Conservation (phyloP, 1,140 invertebrate genomes). For the Asbolus verrucosus region DNA sequence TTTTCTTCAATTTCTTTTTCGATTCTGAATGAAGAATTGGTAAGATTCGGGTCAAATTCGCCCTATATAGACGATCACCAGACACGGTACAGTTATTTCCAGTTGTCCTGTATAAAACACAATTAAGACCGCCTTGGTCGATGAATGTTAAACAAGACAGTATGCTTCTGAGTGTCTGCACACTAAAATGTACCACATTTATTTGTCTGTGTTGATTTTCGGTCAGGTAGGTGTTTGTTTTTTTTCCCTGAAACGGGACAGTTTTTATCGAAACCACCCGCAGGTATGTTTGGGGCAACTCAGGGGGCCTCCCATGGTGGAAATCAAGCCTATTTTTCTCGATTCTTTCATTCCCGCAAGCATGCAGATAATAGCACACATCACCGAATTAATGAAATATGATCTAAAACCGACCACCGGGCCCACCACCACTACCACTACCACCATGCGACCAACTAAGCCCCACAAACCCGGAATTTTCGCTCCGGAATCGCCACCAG, state of each 20-base stretch:
- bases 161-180: conserved; percentile 35
- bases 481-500: conserved; percentile 66
- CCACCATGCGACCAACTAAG: conserved; percentile 56
- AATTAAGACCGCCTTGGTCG: conserved; percentile 23
- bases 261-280: background rate
- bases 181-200: conserved; percentile 32
- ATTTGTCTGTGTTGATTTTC: conserved; percentile 18
- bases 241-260: too few species aligned
- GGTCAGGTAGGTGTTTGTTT: conserved; percentile 6
- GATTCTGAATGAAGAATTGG: background rate
- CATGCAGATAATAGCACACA: conserved; percentile 71
- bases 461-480: conserved; percentile 68
- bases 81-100: conserved; percentile 17
- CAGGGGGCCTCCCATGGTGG: conserved; percentile 52
- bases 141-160: conserved; percentile 39
- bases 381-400: conserved; percentile 71
- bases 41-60: background rate
- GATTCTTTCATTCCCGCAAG: conserved; percentile 68
- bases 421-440: conserved; percentile 58
- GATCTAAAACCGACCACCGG: conserved; percentile 64
- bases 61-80: background rate
- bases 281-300: conserved; percentile 11
- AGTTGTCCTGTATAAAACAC: conserved; percentile 32
- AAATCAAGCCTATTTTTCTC: conserved; percentile 52
- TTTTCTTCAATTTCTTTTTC: too few species aligned